Evolutionary conservation across 1,140 invertebrate genomes (phyloP), one percentile per base, ranked within the genome.

Genomic region (Elysia chlorotica): DNA sequence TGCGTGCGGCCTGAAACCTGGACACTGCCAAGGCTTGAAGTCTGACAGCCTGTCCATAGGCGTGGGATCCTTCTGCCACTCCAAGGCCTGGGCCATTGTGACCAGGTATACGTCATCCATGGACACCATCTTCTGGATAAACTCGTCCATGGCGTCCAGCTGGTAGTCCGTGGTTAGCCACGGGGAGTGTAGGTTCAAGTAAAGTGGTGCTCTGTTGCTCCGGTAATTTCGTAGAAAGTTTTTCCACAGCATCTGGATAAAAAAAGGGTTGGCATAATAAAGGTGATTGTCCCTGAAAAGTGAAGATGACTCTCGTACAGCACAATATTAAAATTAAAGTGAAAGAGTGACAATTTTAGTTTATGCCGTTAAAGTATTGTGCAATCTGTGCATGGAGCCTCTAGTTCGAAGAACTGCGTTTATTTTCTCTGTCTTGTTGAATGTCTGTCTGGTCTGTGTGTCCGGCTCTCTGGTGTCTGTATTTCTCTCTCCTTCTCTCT

Each of bases 81-180:
- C 77, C 69, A 84, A 63, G 76, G 78, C 62, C 76, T 74, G 31
- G 74, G 71, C 63, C 1, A 82, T 71, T 28, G 76, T 73, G 2
- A 80, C 74, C 36, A 84, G 53, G 54, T 79, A 83, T 17, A 80
- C 79, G 71, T 85, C 82, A 30, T 83, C 74, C 57, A 77, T 73
- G 5, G 41, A 68, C 4, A 71, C 37, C 48, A 83, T 59, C 23
- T 73, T 54, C 2, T 77, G 31, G 23, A 82, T 76, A 66, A 82
- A 83, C 19, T 68, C 68, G 21, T 80, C 71, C 74, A 78, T 71
- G 38, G 79, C 82, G 17, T 79, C 78, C 10, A 82, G 35, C 62
- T 81, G 77, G 66, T 73, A 72, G n/a, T 66, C 56, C 1, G 74
- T 76, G 72, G 78, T 72, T 6, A 83, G 75, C 81, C 80, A 83